Evolutionary conservation across 2,797 vertebrate species (phyloP).

Genomic region (Poecilia gillii): DNA sequence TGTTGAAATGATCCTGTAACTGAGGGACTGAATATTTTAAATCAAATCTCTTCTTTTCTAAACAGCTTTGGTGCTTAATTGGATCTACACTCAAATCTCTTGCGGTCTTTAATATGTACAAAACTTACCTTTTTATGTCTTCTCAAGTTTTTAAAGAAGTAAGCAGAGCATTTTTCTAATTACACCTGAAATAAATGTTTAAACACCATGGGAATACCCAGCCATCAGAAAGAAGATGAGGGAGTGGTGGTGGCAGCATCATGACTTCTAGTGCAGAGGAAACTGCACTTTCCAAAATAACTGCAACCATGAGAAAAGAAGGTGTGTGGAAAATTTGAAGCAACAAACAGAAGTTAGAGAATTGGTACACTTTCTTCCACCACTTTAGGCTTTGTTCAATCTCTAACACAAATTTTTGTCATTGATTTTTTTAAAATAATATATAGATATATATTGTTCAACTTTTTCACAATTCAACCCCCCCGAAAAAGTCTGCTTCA

Average conservation of each 20-base stretch:
- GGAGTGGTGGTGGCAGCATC: background rate
- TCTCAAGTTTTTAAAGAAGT: background rate
- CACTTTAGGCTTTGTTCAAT: background rate
- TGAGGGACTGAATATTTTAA: background rate
- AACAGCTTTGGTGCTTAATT: background rate
- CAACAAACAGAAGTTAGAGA: background rate
- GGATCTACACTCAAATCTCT: background rate
- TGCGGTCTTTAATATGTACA: background rate
- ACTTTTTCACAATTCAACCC: constrained; percentile 15
- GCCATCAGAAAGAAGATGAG: background rate
- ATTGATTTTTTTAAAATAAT: background rate
- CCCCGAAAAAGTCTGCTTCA: constrained; percentile 17
- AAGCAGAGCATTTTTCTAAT: background rate
- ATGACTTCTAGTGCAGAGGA: background rate
- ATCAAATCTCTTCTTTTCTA: background rate
- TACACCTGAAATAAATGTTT: background rate
- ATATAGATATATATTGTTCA: too few species aligned
- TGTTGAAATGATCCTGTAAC: background rate
- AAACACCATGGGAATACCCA: background rate
- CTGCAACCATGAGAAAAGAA: background rate
- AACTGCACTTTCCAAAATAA: background rate
- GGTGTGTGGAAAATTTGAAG: background rate
- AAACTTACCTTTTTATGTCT: background rate
- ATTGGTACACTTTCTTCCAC: background rate
- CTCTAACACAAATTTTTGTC: background rate